Percentiles rank a stretch among this genome's conserved stretches.
Conservation (phyloP, 2,797 vertebrate species). For the Chelmon rostratus region DNA sequence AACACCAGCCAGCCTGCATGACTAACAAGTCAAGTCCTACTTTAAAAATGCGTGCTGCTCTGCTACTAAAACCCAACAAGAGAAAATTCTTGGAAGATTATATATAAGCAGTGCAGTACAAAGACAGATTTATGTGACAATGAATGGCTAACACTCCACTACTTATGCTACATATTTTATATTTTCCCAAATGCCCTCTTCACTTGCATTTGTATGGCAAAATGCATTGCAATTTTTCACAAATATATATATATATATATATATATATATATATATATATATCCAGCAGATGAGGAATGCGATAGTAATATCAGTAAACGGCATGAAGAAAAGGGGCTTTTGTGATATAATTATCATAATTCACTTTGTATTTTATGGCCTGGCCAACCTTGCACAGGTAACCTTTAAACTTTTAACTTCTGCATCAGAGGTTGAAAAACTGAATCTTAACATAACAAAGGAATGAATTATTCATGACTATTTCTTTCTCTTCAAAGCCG, state of each 20-base stretch:
- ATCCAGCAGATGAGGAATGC: not conserved
- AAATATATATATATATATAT: too few species aligned
- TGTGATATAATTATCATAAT: slow-evolving; percentile 23
- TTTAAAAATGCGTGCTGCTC: slow-evolving; percentile 43
- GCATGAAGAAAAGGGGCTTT: not conserved
- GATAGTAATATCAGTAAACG: not conserved
- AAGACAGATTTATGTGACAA: slow-evolving; percentile 10
- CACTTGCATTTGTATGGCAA: not conserved
- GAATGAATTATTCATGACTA: slow-evolving; percentile 71
- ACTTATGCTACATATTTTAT: not conserved
- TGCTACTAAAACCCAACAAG: slow-evolving; percentile 11
- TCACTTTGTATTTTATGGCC: slow-evolving; percentile 27
- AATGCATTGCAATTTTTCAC: not conserved
- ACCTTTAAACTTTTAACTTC: slow-evolving; percentile 40
- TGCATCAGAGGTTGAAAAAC: slow-evolving; percentile 22
- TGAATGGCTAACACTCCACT: slow-evolving; percentile 6
- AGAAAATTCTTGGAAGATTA: slow-evolving; percentile 21
- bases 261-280: too few species aligned
- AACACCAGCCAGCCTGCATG: slow-evolving; percentile 48
- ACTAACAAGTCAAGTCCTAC: slow-evolving; percentile 55
- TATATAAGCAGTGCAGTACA: slow-evolving; percentile 13
- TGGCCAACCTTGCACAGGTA: slow-evolving; percentile 24
- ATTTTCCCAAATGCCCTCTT: slow-evolving; percentile 1
- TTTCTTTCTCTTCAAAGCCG: slow-evolving; percentile 43
- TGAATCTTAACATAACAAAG: slow-evolving; percentile 56